Evolutionary conservation across 2,113 vertebrate genomes (phyloP).

Genomic region (Apodemus speciosus): DNA sequence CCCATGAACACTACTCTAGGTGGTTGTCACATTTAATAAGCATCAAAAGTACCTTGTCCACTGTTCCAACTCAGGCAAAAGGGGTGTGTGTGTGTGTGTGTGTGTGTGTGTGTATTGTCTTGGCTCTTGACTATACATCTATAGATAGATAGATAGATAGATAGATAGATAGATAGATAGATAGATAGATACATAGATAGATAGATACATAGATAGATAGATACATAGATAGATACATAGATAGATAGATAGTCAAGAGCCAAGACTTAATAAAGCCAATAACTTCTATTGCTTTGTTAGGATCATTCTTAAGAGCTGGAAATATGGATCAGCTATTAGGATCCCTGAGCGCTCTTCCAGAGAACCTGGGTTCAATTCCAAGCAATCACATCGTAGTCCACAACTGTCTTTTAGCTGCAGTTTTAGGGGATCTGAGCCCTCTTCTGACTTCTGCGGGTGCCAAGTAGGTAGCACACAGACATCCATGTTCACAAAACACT

Average conservation of each 20-base stretch:
- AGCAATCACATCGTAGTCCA: not conserved
- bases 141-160: no score
- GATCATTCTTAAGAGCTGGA: not conserved
- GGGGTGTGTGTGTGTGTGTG: not conserved
- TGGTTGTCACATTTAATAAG: not conserved
- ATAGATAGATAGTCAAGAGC: no score
- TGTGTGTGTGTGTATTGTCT: not conserved
- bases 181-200: no score
- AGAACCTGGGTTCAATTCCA: not conserved
- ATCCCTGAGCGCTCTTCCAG: not conserved
- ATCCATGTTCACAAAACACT: not conserved
- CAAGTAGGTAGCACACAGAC: not conserved
- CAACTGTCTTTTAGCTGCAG: not conserved
- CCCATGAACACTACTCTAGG: not conserved
- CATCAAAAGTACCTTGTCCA: not conserved
- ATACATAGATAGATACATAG: no score
- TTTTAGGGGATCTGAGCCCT: not conserved
- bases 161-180: no score
- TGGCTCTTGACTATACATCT: no score
- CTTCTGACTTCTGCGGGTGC: not conserved
- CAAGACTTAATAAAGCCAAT: constrained; percentile 28
- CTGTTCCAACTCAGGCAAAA: not conserved
- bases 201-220: no score
- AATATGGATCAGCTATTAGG: not conserved
- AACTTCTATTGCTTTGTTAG: not conserved